Evolutionary conservation across 1,140 invertebrate genomes (phyloP), one percentile per base, ranked within the genome.

Genomic region (Sycobia sp.): DNA sequence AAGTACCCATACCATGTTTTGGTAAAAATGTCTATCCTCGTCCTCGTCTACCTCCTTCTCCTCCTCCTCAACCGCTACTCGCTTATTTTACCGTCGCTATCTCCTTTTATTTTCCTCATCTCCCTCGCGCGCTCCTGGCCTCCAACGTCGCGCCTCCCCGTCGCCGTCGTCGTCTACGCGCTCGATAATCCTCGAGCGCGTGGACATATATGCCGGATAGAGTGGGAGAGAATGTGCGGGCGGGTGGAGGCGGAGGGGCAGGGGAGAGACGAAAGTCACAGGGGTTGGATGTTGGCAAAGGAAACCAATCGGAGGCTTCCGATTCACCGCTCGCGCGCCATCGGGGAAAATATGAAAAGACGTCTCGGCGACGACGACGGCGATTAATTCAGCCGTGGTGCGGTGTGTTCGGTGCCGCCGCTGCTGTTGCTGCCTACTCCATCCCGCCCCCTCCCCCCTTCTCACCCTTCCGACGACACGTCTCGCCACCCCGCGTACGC

Each of bases 271-370:
- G n/a, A n/a, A n/a, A n/a, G n/a, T n/a, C 36, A 43, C 47, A 25
- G 9, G 23, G 18, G 47, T 49, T 32, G 50, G 39, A 36, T 23
- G 50, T 62, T 62, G 51, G 59, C 51, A 55, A 41, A 62, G 44
- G 23, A 55, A 62, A 62, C 41, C 60, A 62, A 62, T 62, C 60
- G 60, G 11, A 46, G 51, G 43, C 60, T 47, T 34, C 49, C 22
- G 39, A 46, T 39, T 29, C 43, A 4, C 38, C n/a, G 36, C 20
- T n/a, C n/a, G n/a, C 14, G 43, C 22, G 4, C 14, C 39, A 20
- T n/a, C 41, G 43, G 32, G 20, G 50, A 55, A 62, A 55, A 62
- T 62, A 62, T 62, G 51, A 62, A 62, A 55, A 49, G 60, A 56
- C 34, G 43, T 8, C 32, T 2, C 51, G 51, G 1, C 51, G 51